phyloP scores from a whole-genome alignment of 53 echinoderm and acorn worm genomes.

The Henricia sp. region DNA sequence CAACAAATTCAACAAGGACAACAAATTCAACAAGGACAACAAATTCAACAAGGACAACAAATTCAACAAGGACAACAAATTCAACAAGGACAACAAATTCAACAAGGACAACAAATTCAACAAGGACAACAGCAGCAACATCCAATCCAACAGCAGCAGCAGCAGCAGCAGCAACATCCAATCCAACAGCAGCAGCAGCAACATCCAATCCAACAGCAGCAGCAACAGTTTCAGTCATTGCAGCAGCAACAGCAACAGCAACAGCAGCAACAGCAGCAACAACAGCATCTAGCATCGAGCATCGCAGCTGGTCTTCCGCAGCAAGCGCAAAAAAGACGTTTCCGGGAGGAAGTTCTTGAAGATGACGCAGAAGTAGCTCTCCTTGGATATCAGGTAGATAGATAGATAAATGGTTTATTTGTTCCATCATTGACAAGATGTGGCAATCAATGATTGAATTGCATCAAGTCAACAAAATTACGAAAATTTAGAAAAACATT shows the following conservation, averaged over 20 bases:
- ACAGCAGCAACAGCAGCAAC: conserved; percentile 8
- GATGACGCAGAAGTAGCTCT: conserved; percentile 67
- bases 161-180: conserved; percentile 48
- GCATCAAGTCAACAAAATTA: too few species aligned
- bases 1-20: too few species aligned
- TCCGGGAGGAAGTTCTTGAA: conserved; percentile 69
- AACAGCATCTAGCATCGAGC: not conserved
- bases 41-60: too few species aligned
- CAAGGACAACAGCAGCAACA: conserved; percentile 51
- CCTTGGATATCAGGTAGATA: conserved; percentile 74
- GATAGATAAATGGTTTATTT: too few species aligned
- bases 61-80: too few species aligned
- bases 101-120: too few species aligned
- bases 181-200: conserved; percentile 56
- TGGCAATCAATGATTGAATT: too few species aligned
- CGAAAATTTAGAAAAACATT: too few species aligned
- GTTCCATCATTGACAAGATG: too few species aligned
- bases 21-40: too few species aligned
- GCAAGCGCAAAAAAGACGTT: conserved; percentile 69
- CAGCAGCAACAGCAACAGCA: conserved; percentile 28
- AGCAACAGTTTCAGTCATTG: conserved; percentile 42
- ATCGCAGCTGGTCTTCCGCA: conserved; percentile 11
- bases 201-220: conserved; percentile 29
- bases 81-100: too few species aligned
- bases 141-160: conserved; percentile 32